Evolutionary conservation across 2,797 vertebrate species (phyloP).

Genomic region (Diglossa cyanea): DNA sequence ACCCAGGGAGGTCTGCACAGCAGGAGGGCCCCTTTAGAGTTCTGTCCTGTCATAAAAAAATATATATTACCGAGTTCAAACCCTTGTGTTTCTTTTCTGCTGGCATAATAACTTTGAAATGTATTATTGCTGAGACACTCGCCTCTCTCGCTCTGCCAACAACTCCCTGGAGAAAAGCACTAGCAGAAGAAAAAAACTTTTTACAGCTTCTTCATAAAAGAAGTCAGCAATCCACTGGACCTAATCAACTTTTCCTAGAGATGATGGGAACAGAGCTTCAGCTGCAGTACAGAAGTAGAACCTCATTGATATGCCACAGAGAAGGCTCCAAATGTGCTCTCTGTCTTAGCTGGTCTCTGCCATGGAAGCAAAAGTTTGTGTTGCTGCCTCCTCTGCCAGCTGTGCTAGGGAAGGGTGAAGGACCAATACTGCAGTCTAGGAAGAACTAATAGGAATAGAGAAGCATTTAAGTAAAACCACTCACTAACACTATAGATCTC

Average conservation of each 20-base stretch:
- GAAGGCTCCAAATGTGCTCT: neutral
- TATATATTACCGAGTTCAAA: constrained; percentile 56
- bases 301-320: neutral
- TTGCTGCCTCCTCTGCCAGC: constrained; percentile 12
- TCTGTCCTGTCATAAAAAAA: constrained; percentile 62
- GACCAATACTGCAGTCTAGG: neutral
- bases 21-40: neutral
- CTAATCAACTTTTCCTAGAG: constrained; percentile 57
- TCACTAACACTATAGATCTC: constrained; percentile 42
- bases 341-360: neutral
- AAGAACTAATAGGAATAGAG: constrained; percentile 10
- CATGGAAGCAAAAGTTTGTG: neutral
- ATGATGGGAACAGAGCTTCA: neutral
- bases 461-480: constrained; percentile 46
- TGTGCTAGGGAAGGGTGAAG: neutral
- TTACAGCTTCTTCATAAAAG: constrained; percentile 61
- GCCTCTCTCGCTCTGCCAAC: constrained; percentile 64
- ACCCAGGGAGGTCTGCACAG: neutral
- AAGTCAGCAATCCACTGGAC: constrained; percentile 61
- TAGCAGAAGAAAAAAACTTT: constrained; percentile 66
- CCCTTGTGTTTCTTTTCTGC: constrained; percentile 65
- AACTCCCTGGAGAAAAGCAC: constrained; percentile 59
- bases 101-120: constrained; percentile 71
- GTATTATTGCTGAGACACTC: constrained; percentile 62
- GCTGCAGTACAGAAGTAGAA: neutral